Evolutionary conservation across 2,888 invertebrate species (phyloP), one percentile per base, ranked within the genome.

Genomic region (Amiota mariae): DNA sequence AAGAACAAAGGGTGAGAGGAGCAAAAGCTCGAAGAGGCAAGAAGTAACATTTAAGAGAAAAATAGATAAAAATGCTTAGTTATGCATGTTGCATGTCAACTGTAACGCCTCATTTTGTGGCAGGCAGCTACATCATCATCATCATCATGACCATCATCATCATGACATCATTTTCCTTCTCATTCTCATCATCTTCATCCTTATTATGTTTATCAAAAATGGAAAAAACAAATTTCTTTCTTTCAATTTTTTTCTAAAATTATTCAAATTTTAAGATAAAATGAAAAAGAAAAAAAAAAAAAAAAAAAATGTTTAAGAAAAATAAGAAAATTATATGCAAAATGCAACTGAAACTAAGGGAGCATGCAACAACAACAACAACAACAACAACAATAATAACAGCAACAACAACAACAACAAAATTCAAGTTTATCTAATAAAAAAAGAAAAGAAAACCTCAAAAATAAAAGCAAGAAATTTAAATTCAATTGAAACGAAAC

Each of bases 401-500:
- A n/a, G n/a, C n/a, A 1, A 4, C 57, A 12, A n/a, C 4, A 18
- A n/a, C 46, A 4, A 8, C 54, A 64, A 13, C 57, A 20, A 49
- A 47, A 71, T 57, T 18, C 59, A 59, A 59, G 18, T 59, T 11
- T 59, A 59, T 67, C 46, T 59, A 18, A 3, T 20, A 20, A 59
- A 8, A 59, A 59, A 13, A 12, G 12, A 9, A 36, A 61, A 61
- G 11, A 61, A 36, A 36, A 6, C 6, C 2, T 6, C 36, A 36
- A 36, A 36, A 36, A 36, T 36, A 36, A 36, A 36, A 36, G 36
- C n/a, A 78, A 80, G 85, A 84, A 82, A 74, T 75, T 57, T 73
- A 79, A 82, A 85, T 85, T 84, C 84, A 85, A 80, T 80, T 81
- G 82, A 85, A 83, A 81, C 85, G 85, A 77, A 81, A 82, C 79